Conservation (phyloP, 2,113 vertebrate species). For the Poicephalus meyeri region DNA sequence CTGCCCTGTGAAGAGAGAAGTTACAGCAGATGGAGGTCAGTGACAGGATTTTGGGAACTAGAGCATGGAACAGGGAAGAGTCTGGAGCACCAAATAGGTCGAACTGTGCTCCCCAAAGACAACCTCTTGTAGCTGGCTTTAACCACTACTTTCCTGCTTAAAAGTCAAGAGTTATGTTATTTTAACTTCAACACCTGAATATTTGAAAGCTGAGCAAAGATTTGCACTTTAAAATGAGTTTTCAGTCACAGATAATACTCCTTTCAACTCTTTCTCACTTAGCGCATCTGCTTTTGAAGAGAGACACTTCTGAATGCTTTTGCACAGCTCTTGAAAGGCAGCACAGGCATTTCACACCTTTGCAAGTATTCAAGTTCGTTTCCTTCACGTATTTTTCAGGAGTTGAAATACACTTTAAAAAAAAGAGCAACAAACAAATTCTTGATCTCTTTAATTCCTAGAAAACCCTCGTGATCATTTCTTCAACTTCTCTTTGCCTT, state of each 20-base stretch:
- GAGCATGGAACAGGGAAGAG: neutral
- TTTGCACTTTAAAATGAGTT: neutral
- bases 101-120: neutral
- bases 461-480: neutral
- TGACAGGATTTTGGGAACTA: neutral
- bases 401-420: neutral
- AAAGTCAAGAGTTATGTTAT: neutral
- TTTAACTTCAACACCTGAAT: neutral
- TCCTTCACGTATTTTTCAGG: neutral
- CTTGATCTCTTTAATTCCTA: neutral
- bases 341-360: neutral
- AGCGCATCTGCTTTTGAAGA: neutral
- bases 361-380: neutral
- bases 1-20: neutral
- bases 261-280: neutral
- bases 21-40: neutral
- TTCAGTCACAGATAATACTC: neutral
- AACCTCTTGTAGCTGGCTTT: neutral
- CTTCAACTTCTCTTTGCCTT: neutral
- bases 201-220: neutral
- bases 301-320: neutral
- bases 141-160: neutral
- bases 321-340: neutral
- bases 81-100: neutral
- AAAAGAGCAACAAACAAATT: neutral